Percentiles rank a stretch among this genome's conserved stretches.
These are phyloP conservation scores for Ranitomeya variabilis DNA, from an alignment of 2,113 vertebrate species.

Conservation along the genomic window DNA sequence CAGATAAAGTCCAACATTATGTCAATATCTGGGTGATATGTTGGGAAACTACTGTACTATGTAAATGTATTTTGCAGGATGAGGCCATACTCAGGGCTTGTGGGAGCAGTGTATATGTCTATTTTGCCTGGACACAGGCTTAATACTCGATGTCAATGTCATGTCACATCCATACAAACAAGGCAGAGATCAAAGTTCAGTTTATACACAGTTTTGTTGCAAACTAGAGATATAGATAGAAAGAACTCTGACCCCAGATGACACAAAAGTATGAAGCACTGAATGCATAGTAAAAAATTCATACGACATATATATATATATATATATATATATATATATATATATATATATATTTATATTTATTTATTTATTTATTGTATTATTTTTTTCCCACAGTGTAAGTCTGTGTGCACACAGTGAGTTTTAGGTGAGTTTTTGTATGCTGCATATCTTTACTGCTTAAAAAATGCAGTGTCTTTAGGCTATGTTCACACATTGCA, in stretches of 20 bases:
- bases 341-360: too few relatives aligned
- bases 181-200: background rate
- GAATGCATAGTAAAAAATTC: background rate
- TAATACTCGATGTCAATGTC: background rate
- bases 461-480: too few relatives aligned
- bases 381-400: too few relatives aligned
- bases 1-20: background rate
- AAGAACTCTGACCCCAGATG: background rate
- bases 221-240: background rate
- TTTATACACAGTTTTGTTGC: background rate
- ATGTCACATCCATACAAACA: background rate
- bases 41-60: background rate
- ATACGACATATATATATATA: too few relatives aligned
- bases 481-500: too few relatives aligned
- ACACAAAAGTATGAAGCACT: background rate
- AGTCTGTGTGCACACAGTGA: too few relatives aligned
- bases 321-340: too few relatives aligned
- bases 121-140: background rate
- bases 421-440: too few relatives aligned
- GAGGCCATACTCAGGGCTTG: background rate
- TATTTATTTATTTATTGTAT: too few relatives aligned
- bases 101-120: background rate
- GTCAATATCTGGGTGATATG: background rate
- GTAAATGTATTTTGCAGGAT: background rate
- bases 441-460: too few relatives aligned